A percentile compares a stretch with the other conserved stretches of the same genome.
These are phyloP conservation scores for Brachionichthys hirsutus DNA, from an alignment of 2,113 vertebrate genomes.

Conservation along the genomic window DNA sequence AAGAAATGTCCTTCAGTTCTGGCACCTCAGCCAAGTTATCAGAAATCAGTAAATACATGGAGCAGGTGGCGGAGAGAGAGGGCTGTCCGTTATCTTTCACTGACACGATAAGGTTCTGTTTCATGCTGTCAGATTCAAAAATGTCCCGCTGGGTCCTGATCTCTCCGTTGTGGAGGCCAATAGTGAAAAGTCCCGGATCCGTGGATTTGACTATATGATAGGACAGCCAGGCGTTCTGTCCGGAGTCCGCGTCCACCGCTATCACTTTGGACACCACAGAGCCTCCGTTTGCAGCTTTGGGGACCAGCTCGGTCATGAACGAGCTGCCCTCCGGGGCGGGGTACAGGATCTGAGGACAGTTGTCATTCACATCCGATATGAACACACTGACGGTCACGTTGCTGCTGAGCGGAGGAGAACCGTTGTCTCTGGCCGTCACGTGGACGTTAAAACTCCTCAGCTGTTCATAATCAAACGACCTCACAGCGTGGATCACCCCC, in stretches of 20 bases:
- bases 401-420: constrained; percentile 76
- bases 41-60: constrained; percentile 3
- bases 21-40: constrained; percentile 7
- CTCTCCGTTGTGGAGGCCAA: background rate
- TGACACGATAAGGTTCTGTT: constrained; percentile 79
- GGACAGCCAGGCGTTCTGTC: no score
- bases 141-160: constrained; percentile 79
- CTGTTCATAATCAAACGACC: constrained; percentile 80
- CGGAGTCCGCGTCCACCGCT: no score
- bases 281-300: no score
- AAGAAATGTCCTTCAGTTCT: constrained; percentile 56
- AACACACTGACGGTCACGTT: constrained; percentile 57
- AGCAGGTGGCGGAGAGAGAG: constrained; percentile 74
- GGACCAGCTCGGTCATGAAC: no score
- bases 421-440: constrained; percentile 71
- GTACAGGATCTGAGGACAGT: constrained; percentile 74
- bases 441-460: constrained; percentile 60
- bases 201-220: no score
- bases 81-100: constrained; percentile 68
- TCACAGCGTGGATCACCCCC: constrained; percentile 75
- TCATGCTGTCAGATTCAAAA: constrained; percentile 77
- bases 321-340: constrained; percentile 28
- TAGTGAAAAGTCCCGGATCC: no score
- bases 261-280: no score
- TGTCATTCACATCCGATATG: constrained; percentile 76